Base-by-base conservation (phyloP, 1,140 invertebrate genomes). In the Drosophila pachea region DNA sequence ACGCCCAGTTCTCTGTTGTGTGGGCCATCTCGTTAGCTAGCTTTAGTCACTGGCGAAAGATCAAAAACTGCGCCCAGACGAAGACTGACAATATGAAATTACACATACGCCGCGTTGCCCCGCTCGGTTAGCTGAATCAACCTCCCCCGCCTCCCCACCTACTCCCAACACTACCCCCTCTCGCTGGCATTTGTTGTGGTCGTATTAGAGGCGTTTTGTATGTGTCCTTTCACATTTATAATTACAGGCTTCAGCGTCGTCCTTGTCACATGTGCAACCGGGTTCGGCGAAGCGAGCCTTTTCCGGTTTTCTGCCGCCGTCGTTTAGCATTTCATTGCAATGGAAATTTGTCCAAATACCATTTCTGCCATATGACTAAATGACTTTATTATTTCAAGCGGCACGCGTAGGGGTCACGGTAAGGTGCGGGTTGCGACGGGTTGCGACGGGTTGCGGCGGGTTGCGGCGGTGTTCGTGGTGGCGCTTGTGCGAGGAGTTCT, bases 61-160 rank as follows among this genome's bases (percentile, higher is more conserved):
- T 83, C 79, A 83, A 84, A 22, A 83, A 79, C 68, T 70, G 49
- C 55, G 53, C 42, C 14, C 29, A 47, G 54, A 73, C 14, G 32
- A 68, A 36, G 47, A 54, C 53, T 60, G 62, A 72, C 72, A 78
- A 78, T 83, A 75, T 73, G 62, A 84, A 70, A 84, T 83, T 75
- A 83, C 76, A 70, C 79, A 84, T 84, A 84, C 79, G 79, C 73
- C 79, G 60, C 32, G 79, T 75, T 62, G 36, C 22, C 63, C 60
- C 42, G 33, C 22, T 43, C 33, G 56, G 52, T 14, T 29, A 47
- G 64, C 47, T n/a, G n/a, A n/a, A n/a, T n/a, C n/a, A n/a, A n/a
- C n/a, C n/a, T n/a, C n/a, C n/a, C n/a, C n/a, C n/a, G n/a, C n/a
- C n/a, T n/a, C n/a, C n/a, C n/a, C n/a, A n/a, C n/a, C n/a, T n/a